These are phyloP conservation scores for Anolis apletophallus DNA, from an alignment of 2,797 vertebrate genomes.

Conservation along the genomic window DNA sequence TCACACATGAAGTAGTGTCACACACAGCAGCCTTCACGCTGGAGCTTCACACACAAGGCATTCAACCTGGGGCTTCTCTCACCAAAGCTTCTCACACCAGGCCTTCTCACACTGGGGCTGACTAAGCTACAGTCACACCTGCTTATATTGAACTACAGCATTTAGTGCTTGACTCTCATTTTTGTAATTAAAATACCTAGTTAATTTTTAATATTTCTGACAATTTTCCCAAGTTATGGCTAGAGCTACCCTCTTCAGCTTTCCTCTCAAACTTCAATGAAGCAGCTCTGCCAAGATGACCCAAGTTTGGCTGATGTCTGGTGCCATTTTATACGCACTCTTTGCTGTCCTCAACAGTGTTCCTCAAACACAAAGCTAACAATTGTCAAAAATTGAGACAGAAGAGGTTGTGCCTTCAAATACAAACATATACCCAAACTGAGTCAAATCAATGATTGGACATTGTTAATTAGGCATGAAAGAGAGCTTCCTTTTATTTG, in stretches of 20 bases:
- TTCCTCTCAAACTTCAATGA: not conserved
- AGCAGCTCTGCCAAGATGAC: not conserved
- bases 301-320: not conserved
- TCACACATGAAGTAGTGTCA: no score
- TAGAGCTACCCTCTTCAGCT: not conserved
- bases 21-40: no score
- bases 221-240: no score
- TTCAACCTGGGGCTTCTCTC: no score
- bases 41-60: no score
- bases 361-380: not conserved
- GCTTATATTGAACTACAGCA: no score
- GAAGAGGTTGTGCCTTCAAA: not conserved
- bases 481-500: not conserved
- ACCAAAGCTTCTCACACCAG: no score
- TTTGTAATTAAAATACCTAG: no score
- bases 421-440: not conserved
- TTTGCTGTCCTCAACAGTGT: not conserved
- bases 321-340: not conserved
- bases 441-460: not conserved
- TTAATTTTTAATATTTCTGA: no score
- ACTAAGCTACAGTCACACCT: no score
- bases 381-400: not conserved
- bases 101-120: no score
- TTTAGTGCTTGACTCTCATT: no score
- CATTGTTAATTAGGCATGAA: not conserved